Percentiles rank a stretch among this genome's conserved stretches.
Conservation (phyloP, 2,113 vertebrate species). For the Oryzias curvinotus region DNA sequence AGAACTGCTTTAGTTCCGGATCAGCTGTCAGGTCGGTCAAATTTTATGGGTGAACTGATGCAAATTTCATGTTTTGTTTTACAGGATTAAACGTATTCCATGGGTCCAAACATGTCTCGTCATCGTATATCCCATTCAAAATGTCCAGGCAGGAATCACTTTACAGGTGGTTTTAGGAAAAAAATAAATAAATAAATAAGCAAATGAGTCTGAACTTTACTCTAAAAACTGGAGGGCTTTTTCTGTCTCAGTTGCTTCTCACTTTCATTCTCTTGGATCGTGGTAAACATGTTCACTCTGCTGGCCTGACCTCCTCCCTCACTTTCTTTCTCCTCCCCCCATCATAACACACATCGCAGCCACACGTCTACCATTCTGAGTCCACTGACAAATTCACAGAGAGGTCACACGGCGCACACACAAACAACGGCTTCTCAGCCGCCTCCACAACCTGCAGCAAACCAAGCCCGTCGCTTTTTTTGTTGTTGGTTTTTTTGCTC, state of each 20-base stretch:
- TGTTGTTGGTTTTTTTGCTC: background rate
- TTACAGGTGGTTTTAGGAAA: background rate
- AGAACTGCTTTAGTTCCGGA: background rate
- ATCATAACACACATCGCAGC: slow-evolving; percentile 61
- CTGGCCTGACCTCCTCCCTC: slow-evolving; percentile 24
- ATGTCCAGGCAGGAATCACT: background rate
- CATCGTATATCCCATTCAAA: background rate
- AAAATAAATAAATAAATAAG: slow-evolving; percentile 5
- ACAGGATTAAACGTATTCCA: slow-evolving; percentile 15
- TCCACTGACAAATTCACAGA: slow-evolving; percentile 68
- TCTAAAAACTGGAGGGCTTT: slow-evolving; percentile 8
- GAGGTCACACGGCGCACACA: slow-evolving; percentile 39
- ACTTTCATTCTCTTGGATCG: slow-evolving; percentile 36
- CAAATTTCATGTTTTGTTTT: background rate
- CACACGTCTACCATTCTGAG: slow-evolving; percentile 59
- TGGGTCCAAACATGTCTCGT: slow-evolving; percentile 9
- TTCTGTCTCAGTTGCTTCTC: slow-evolving; percentile 6
- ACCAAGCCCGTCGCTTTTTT: background rate
- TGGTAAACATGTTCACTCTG: slow-evolving; percentile 57
- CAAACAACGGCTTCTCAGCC: background rate
- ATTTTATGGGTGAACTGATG: background rate
- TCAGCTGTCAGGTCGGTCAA: background rate
- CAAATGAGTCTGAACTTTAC: slow-evolving; percentile 5
- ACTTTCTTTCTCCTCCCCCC: slow-evolving; percentile 53
- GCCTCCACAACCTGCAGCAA: background rate